A percentile compares a stretch with the other conserved stretches of the same genome.
These are phyloP conservation scores for Drosophila rellima DNA, from an alignment of 2,888 invertebrate genomes.

Conservation along the genomic window DNA sequence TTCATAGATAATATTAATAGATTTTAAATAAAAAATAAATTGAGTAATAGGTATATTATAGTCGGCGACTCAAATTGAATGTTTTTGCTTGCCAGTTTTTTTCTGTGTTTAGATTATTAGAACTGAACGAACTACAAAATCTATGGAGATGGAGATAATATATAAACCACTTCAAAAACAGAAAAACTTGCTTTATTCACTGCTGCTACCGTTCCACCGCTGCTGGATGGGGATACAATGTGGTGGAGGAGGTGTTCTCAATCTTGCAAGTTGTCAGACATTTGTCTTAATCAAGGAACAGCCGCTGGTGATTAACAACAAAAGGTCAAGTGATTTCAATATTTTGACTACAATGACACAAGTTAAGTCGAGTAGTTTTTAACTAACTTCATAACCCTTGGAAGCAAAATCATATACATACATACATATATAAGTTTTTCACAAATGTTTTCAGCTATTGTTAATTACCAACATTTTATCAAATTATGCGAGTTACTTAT, in stretches of 20 bases:
- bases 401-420: too few species aligned
- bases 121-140: conserved; percentile 63
- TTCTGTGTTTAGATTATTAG: conserved; percentile 68
- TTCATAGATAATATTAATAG: neutral
- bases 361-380: conserved; percentile 2
- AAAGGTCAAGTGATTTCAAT: conserved; percentile 44
- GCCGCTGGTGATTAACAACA: conserved; percentile 52
- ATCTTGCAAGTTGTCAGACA: conserved; percentile 50
- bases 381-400: conserved; percentile 1
- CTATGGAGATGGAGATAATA: conserved; percentile 69
- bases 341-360: conserved; percentile 30
- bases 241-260: neutral
- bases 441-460: too few species aligned
- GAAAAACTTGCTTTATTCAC: conserved; percentile 33
- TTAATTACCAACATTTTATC: too few species aligned
- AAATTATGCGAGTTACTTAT: too few species aligned
- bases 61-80: neutral
- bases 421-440: too few species aligned
- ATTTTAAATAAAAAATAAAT: neutral
- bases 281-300: conserved; percentile 66
- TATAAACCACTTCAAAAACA: conserved; percentile 70
- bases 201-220: conserved; percentile 29
- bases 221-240: conserved; percentile 6
- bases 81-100: conserved; percentile 21
- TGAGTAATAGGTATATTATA: neutral